Evolutionary conservation across 2,888 invertebrate species (phyloP), one percentile per base, ranked within the genome.

Genomic region (Eupithecia insigniata): DNA sequence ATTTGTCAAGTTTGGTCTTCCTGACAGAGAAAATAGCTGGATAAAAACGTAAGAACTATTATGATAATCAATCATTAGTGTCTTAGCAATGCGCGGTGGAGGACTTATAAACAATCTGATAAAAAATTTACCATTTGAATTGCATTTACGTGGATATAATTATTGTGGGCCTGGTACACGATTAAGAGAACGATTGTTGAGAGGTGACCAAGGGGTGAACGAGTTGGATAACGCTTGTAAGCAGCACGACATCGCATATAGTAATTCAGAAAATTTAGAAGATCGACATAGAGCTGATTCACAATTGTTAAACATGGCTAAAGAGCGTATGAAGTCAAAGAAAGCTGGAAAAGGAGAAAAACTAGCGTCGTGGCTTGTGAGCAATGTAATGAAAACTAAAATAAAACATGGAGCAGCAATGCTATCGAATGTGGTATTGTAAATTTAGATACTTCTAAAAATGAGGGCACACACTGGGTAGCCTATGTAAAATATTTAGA

Each of bases 121-220:
- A 51, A 51, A 51, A 22, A 51, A 51, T 22, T 22, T 51, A 22
- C 51, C 51, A 10, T 51, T 51, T 18, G 51, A 51, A 22, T 22
- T 43, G 78, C 80, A 83, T 64, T 71, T 81, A 69, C 84, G 82
- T 28, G 82, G 82, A 16, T 82, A 81, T 62, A 77, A 83, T 30
- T 82, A 78, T 66, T 81, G 81, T 65, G 81, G 80, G 0, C 81
- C 81, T 0, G 81, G 82, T 2, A 82, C 82, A 67, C 83, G 79
- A 71, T 76, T 78, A 81, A 67, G 73, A 78, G 81, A 79, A 83
- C 79, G 72, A 78, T 81, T 73, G 78, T 77, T 8, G 82, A 82
- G 87, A 43, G 86, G 85, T 22, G 87, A 89, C 79, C 71, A 51
- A 34, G 87, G 87, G 16, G 78, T 80, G 0, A 81, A 81, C 62